These are phyloP conservation scores for Icerya purchasi DNA, from an alignment of 2,888 invertebrate species.

Conservation along the genomic window DNA sequence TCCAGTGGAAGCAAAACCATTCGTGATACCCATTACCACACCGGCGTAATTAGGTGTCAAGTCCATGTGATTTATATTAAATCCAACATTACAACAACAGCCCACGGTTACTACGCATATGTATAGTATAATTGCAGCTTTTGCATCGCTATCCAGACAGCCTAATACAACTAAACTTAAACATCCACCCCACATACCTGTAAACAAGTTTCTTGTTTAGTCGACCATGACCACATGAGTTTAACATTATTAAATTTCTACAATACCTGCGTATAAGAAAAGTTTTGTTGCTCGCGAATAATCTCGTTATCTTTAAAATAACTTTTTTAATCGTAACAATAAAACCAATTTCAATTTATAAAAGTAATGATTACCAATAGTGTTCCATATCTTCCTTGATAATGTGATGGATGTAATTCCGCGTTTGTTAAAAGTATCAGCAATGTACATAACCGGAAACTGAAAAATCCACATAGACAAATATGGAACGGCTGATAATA, in stretches of 20 bases:
- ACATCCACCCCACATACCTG: slow-evolving; percentile 15
- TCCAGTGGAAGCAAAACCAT: slow-evolving; percentile 50
- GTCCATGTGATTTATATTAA: slow-evolving; percentile 52
- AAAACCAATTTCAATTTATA: too few species aligned
- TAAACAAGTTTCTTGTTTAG: too few species aligned
- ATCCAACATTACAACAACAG: slow-evolving; percentile 48
- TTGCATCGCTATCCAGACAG: slow-evolving; percentile 12
- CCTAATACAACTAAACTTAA: slow-evolving; percentile 13
- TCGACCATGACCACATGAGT: too few species aligned
- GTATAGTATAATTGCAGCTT: slow-evolving; percentile 13
- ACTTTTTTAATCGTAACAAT: too few species aligned
- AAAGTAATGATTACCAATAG: slow-evolving; percentile 25
- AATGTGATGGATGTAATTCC: slow-evolving; percentile 31
- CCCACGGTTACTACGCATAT: slow-evolving; percentile 29
- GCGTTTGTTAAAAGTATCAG: slow-evolving; percentile 36
- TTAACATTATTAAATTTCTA: too few species aligned
- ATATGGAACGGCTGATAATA: slow-evolving; percentile 48
- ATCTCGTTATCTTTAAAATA: too few species aligned
- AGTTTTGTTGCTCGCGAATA: too few species aligned
- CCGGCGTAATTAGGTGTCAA: slow-evolving; percentile 66
- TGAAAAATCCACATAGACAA: slow-evolving; percentile 46
- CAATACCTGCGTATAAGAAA: too few species aligned
- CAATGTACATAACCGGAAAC: slow-evolving; percentile 42
- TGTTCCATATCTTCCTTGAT: slow-evolving; percentile 42
- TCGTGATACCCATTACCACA: slow-evolving; percentile 65